Evolutionary conservation across 2,888 invertebrate species (phyloP).

Genomic region (Neoascia interrupta): DNA sequence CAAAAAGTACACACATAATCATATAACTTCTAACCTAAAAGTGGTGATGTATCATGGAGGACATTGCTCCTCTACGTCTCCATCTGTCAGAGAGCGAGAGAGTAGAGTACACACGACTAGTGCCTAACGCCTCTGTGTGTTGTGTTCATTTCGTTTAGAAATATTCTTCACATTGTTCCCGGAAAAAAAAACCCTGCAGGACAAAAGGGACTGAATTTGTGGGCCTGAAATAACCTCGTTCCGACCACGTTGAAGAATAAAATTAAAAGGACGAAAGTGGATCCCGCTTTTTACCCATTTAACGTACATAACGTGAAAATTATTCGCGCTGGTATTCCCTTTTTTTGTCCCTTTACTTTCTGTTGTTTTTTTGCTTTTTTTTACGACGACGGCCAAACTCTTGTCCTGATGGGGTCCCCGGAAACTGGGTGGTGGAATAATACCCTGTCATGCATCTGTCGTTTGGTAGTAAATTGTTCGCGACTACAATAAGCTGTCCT

Average conservation of each 20-base stretch:
- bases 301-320: slow-evolving; percentile 60
- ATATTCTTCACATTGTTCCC: neutral
- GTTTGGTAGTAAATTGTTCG: slow-evolving; percentile 66
- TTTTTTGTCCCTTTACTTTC: neutral
- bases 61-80: slow-evolving; percentile 50
- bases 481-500: slow-evolving; percentile 65
- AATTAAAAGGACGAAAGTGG: slow-evolving; percentile 16
- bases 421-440: slow-evolving; percentile 52
- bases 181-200: too few relatives aligned
- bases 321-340: slow-evolving; percentile 39
- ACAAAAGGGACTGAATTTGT: too few relatives aligned
- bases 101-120: neutral
- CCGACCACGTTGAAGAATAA: neutral
- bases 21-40: slow-evolving; percentile 61
- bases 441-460: slow-evolving; percentile 65
- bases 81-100: slow-evolving; percentile 21
- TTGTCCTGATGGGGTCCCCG: neutral
- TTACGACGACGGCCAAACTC: slow-evolving; percentile 14
- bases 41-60: slow-evolving; percentile 26
- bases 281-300: slow-evolving; percentile 29
- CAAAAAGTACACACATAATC: slow-evolving; percentile 63
- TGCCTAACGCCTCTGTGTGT: neutral
- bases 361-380: too few relatives aligned
- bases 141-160: slow-evolving; percentile 35
- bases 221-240: slow-evolving; percentile 1